Conservation (phyloP, 2,113 vertebrate species). For the Arothron firmamentum region DNA sequence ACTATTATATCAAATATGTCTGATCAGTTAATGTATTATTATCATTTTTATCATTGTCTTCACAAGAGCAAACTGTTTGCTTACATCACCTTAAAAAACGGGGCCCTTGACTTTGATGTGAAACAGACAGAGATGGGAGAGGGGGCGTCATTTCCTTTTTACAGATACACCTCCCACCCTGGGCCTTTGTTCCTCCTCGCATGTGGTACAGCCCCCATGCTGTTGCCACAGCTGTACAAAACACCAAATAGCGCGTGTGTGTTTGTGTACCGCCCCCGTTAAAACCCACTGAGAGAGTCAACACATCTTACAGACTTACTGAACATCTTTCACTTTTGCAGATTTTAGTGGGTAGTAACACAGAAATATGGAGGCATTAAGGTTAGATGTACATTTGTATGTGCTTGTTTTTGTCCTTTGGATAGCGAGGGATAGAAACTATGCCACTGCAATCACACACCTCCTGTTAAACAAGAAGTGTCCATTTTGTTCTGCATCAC, state of each 20-base stretch:
- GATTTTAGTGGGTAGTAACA: too few relatives aligned
- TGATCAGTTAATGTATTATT: background rate
- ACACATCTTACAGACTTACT: too few relatives aligned
- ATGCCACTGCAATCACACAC: too few relatives aligned
- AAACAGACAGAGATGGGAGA: constrained; percentile 39
- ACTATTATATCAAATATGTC: background rate
- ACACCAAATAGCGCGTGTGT: constrained; percentile 6
- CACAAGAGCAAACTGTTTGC: constrained; percentile 24
- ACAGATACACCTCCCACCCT: constrained; percentile 33
- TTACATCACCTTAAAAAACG: constrained; percentile 39
- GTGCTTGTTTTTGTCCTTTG: too few relatives aligned
- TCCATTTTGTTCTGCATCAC: too few relatives aligned
- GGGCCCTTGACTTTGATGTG: constrained; percentile 60
- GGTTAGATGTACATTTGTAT: too few relatives aligned
- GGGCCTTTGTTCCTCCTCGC: constrained; percentile 63
- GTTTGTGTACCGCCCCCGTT: background rate
- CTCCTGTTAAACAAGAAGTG: too few relatives aligned
- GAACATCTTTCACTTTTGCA: too few relatives aligned
- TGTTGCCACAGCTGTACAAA: constrained; percentile 65
- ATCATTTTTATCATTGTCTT: background rate
- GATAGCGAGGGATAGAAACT: too few relatives aligned
- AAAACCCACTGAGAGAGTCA: background rate
- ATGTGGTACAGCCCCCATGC: constrained; percentile 47
- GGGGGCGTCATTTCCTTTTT: constrained; percentile 57
- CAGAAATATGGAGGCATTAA: too few relatives aligned